These are phyloP conservation scores for Epirrhoe alternata DNA, from an alignment of 2,888 invertebrate species.

Conservation along the genomic window DNA sequence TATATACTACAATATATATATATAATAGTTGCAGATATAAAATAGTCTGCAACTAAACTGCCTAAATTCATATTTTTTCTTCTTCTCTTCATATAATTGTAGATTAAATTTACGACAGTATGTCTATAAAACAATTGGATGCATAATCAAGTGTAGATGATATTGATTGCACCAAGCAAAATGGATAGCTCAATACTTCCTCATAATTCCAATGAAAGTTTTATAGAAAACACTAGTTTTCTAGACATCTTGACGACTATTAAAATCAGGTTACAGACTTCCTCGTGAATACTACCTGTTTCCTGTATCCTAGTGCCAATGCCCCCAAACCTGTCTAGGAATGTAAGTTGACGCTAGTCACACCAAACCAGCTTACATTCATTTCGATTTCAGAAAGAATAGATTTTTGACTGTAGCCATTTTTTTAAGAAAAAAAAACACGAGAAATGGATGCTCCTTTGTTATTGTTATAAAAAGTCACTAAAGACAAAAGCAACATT, in stretches of 20 bases:
- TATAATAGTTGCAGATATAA: too few relatives aligned
- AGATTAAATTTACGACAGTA: too few relatives aligned
- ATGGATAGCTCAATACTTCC: slow-evolving; percentile 2
- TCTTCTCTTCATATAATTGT: too few relatives aligned
- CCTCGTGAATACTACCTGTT: slow-evolving; percentile 27
- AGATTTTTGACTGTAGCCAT: too few relatives aligned
- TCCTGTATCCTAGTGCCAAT: slow-evolving; percentile 22
- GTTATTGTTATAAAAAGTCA: too few relatives aligned
- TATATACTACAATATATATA: too few relatives aligned
- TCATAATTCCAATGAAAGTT: slow-evolving; percentile 30
- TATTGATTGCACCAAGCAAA: not conserved
- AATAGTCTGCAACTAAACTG: not conserved
- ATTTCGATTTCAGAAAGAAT: too few relatives aligned
- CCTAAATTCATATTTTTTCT: not conserved
- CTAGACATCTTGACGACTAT: slow-evolving; percentile 23
- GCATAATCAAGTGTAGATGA: not conserved
- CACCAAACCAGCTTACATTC: not conserved
- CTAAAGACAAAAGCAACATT: too few relatives aligned
- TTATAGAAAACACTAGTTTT: slow-evolving; percentile 22
- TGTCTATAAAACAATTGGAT: not conserved
- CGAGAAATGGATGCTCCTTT: too few relatives aligned
- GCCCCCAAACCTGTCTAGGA: slow-evolving; percentile 14
- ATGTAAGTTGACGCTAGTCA: not conserved
- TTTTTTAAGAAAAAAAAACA: too few relatives aligned
- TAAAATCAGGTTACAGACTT: slow-evolving; percentile 31